Conservation (phyloP, 2,113 vertebrate species). For the Hydrolagus affinis region DNA sequence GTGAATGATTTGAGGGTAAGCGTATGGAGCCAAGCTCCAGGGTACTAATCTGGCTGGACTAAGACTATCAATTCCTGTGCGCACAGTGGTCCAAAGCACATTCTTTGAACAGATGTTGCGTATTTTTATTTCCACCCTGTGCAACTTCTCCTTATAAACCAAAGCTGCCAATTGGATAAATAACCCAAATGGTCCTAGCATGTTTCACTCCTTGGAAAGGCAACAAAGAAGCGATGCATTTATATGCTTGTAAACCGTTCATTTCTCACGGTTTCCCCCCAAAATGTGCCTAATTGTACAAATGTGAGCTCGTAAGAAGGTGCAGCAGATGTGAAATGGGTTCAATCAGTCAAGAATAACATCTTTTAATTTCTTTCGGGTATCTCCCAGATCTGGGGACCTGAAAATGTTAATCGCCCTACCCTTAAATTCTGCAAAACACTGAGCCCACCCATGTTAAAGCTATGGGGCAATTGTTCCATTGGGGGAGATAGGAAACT, state of each 20-base stretch:
- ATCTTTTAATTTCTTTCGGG: neutral
- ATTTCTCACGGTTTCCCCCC: neutral
- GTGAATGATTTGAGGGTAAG: conserved; percentile 18
- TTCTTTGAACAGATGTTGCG: conserved; percentile 52
- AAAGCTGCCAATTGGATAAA: conserved; percentile 37
- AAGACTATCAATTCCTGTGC: conserved; percentile 22
- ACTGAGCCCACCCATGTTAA: no score
- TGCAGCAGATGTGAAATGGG: neutral
- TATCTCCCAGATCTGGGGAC: neutral
- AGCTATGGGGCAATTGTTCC: no score
- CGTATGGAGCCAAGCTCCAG: neutral
- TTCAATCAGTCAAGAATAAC: neutral
- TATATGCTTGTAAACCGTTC: neutral
- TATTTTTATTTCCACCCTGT: conserved; percentile 58
- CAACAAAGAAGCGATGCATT: neutral
- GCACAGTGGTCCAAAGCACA: conserved; percentile 33
- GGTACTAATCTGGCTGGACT: neutral
- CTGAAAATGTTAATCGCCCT: no score
- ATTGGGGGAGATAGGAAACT: no score
- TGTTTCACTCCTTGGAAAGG: conserved; percentile 43
- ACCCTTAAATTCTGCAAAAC: no score
- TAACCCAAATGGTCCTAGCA: conserved; percentile 46
- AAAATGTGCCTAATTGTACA: neutral
- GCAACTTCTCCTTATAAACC: conserved; percentile 44
- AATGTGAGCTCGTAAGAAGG: neutral